These are phyloP conservation scores for Pantala flavescens DNA, from an alignment of 1,140 invertebrate species.

Conservation along the genomic window DNA sequence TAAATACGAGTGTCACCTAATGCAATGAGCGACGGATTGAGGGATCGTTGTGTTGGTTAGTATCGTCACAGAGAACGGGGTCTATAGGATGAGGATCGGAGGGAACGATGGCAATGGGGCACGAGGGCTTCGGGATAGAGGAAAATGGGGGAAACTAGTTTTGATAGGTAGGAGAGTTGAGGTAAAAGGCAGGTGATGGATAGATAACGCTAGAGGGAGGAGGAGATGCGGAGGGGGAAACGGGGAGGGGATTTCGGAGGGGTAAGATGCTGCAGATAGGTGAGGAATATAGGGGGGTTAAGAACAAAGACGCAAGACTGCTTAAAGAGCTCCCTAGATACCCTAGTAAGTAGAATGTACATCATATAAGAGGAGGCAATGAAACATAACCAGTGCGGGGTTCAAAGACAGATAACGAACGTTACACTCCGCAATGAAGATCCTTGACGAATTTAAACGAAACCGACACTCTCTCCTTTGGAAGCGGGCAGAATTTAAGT, in stretches of 20 bases:
- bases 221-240: not conserved
- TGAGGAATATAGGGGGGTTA: too few species aligned
- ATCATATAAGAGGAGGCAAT: too few species aligned
- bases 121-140: not conserved
- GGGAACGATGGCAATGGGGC: not conserved
- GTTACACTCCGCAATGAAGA: too few species aligned
- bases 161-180: not conserved
- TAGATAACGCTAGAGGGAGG: not conserved
- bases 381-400: too few species aligned
- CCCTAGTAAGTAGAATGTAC: too few species aligned
- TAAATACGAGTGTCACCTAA: not conserved
- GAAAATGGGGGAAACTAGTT: not conserved
- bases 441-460: too few species aligned
- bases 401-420: too few species aligned
- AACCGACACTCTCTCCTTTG: too few species aligned
- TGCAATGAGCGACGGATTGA: not conserved
- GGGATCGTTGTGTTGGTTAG: not conserved
- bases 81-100: not conserved
- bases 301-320: too few species aligned
- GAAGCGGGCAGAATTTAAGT: too few species aligned
- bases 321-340: too few species aligned
- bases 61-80: not conserved
- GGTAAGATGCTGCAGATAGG: not conserved
- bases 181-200: not conserved
- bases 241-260: not conserved